A percentile compares a stretch with the other conserved stretches of the same genome.
Evolutionary conservation across 2,113 vertebrate species (phyloP).

Genomic region (Ochotona princeps): DNA sequence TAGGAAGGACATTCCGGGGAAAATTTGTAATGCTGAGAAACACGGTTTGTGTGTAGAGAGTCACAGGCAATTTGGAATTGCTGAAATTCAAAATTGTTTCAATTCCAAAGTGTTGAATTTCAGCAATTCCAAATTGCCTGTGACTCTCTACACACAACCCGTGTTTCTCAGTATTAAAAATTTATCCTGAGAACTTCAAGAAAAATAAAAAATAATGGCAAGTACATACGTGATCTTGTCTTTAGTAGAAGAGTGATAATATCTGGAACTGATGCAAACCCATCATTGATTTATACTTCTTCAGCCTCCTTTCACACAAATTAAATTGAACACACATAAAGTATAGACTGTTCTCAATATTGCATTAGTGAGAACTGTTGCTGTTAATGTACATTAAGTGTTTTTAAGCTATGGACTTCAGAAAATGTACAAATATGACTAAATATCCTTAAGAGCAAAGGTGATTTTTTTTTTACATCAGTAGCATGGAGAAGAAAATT

Average conservation of each 20-base stretch:
- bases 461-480: neutral
- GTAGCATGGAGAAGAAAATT: neutral
- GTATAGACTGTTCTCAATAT: neutral
- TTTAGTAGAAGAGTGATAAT: neutral
- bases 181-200: neutral
- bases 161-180: neutral
- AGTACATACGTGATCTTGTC: neutral
- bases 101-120: neutral
- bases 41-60: neutral
- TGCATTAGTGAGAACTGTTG: neutral
- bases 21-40: slow-evolving; percentile 18
- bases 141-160: neutral
- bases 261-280: neutral
- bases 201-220: neutral
- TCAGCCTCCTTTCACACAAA: slow-evolving; percentile 10
- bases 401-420: neutral
- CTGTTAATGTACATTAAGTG: neutral
- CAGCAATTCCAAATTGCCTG: neutral
- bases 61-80: neutral
- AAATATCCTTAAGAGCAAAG: neutral
- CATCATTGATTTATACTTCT: neutral
- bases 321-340: neutral
- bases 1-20: neutral
- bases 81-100: neutral
- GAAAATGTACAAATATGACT: slow-evolving; percentile 7